These are phyloP conservation scores for Liodrosophila aerea DNA, from an alignment of 2,888 invertebrate species.

Conservation along the genomic window DNA sequence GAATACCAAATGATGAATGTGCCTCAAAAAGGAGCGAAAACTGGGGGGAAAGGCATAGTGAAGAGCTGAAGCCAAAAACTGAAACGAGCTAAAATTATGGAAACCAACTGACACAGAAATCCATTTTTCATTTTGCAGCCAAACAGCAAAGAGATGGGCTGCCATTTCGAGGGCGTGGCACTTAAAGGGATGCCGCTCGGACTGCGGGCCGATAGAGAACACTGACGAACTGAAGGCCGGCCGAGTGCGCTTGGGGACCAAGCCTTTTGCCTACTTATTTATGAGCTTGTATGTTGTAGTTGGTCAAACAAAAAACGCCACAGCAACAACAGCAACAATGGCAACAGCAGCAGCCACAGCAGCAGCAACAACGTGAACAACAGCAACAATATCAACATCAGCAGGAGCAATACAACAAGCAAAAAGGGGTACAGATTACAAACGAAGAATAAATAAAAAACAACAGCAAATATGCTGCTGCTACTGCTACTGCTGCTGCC, in stretches of 20 bases:
- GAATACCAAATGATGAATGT: constrained; percentile 74
- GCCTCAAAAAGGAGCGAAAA: constrained; percentile 54
- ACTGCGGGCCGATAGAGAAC: neutral
- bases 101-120: constrained; percentile 77
- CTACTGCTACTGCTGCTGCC: constrained; percentile 19
- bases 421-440: constrained; percentile 71
- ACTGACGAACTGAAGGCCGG: constrained; percentile 3
- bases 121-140: constrained; percentile 74
- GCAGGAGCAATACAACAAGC: constrained; percentile 9
- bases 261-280: constrained; percentile 71
- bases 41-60: neutral
- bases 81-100: constrained; percentile 69
- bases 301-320: constrained; percentile 63
- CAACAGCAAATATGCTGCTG: constrained; percentile 61
- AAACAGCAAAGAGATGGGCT: constrained; percentile 44
- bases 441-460: constrained; percentile 70
- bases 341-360: constrained; percentile 24
- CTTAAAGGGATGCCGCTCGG: neutral
- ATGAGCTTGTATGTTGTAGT: constrained; percentile 73
- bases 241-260: constrained; percentile 22
- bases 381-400: too few relatives aligned
- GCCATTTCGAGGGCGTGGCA: constrained; percentile 26
- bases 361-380: constrained; percentile 28
- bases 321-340: constrained; percentile 19
- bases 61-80: constrained; percentile 31